A percentile compares a stretch with the other conserved stretches of the same genome.
Evolutionary conservation across 2,797 vertebrate genomes (phyloP).

Genomic region (Hippoglossus hippoglossus): DNA sequence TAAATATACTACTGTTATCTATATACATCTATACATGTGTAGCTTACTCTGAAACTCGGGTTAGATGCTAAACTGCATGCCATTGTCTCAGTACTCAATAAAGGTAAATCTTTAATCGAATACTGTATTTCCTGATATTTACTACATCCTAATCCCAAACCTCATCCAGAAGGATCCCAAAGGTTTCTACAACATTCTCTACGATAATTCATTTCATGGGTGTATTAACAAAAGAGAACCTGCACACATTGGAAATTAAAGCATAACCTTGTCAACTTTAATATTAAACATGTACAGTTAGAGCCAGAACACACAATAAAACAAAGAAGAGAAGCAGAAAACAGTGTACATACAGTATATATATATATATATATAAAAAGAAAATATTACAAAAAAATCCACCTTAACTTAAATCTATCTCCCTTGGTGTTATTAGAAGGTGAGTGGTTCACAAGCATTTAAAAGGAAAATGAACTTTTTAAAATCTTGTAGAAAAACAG

Average conservation of each 20-base stretch:
- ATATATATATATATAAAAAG: conserved; percentile 56
- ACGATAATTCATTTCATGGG: background rate
- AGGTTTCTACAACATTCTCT: background rate
- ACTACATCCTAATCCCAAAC: no score
- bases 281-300: conserved; percentile 85
- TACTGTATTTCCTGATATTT: no score
- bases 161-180: background rate
- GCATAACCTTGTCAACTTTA: conserved; percentile 79
- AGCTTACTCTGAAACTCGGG: no score
- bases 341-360: conserved; percentile 59
- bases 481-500: conserved; percentile 26
- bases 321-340: conserved; percentile 75
- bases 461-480: conserved; percentile 7
- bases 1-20: no score
- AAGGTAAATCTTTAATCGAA: no score
- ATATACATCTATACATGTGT: no score
- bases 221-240: background rate
- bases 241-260: conserved; percentile 30
- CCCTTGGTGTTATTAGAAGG: conserved; percentile 43
- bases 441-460: conserved; percentile 35
- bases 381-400: conserved; percentile 58
- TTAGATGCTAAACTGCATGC: no score
- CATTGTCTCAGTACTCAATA: no score
- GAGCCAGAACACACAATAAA: conserved; percentile 73
- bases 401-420: conserved; percentile 51